Base-by-base conservation (phyloP, 2,113 vertebrate genomes). In the Lasiurus borealis region DNA sequence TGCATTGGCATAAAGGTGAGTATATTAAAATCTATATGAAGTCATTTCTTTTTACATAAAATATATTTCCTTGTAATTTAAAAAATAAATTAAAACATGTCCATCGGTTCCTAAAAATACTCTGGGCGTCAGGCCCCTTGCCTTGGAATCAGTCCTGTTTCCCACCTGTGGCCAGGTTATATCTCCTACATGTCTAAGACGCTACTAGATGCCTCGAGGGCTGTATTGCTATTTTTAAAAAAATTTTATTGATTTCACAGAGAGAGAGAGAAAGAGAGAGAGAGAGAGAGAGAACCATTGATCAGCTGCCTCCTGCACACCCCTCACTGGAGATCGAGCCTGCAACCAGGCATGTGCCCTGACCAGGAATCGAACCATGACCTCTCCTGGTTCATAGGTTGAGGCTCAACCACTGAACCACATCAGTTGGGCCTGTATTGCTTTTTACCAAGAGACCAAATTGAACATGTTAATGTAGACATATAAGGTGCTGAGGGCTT, bases 11-110 rank as follows among this genome's bases (percentile, higher is more conserved):
- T 34, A 83, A 75, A 84, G 62, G 59, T 12, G 36, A 64, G 72
- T 64, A 64, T 54, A 16, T 83, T 69, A 75, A 85, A 73, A 62
- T 76, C 36, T 21, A 29, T 40, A 59, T 19, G 75, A 68, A 89
- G 68, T 84, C 18, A 29, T n/a, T 88, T 40, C 40, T 88, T 66
- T 84, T 80, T 15, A 71, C 31, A 54, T 75, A 40, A 73, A 91
- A 78, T 36, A 54, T 85, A 31, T 93, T 81, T 78, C 64, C 8
- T 87, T 87, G 25, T 91, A n/a, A 72, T 69, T 92, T 92, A 80
- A 14, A 54, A 84, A 86, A 4, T 8, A 36, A 93, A 93, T 85
- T 8, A 68, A 72, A 85, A 34, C 1, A 85, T 54, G 64, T 86
- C 57, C 8, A 0, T 36, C 36, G 15, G 25, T 92, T 92, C 85